Conservation (phyloP, 2,888 invertebrate genomes). For the Idaea straminata region DNA sequence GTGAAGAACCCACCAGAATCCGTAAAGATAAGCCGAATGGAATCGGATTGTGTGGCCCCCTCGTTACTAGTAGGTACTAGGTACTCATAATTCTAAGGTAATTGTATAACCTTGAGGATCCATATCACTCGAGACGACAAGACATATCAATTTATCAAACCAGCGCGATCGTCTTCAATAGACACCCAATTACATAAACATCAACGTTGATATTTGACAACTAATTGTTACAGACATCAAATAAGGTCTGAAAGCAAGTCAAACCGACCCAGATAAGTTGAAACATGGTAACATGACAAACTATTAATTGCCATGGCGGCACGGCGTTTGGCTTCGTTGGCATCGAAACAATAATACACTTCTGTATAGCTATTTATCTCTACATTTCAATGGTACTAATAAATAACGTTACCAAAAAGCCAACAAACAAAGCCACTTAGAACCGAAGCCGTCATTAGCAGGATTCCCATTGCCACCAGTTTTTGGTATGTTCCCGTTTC, state of each 20-base stretch:
- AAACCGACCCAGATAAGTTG: not conserved
- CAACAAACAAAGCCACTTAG: conserved; percentile 57
- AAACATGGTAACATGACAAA: not conserved
- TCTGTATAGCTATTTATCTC: conserved; percentile 40
- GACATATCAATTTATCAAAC: not conserved
- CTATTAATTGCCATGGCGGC: not conserved
- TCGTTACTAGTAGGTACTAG: not conserved
- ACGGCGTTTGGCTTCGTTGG: conserved; percentile 9
- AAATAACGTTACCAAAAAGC: conserved; percentile 55
- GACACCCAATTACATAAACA: not conserved
- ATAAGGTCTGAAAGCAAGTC: not conserved
- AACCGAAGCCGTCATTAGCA: conserved; percentile 43
- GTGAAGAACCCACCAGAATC: too few relatives aligned
- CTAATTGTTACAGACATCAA: too few relatives aligned
- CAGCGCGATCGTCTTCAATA: not conserved
- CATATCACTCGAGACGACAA: not conserved
- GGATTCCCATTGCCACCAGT: conserved; percentile 27
- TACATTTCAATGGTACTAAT: conserved; percentile 44
- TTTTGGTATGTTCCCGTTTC: conserved; percentile 22
- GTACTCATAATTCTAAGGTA: not conserved
- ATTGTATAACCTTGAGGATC: not conserved
- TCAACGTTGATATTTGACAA: too few relatives aligned
- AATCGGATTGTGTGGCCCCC: too few relatives aligned
- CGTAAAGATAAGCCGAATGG: too few relatives aligned
- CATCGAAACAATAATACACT: conserved; percentile 24